These are phyloP conservation scores for Chaenocephalus aceratus DNA, from an alignment of 2,113 vertebrate genomes.

Conservation along the genomic window DNA sequence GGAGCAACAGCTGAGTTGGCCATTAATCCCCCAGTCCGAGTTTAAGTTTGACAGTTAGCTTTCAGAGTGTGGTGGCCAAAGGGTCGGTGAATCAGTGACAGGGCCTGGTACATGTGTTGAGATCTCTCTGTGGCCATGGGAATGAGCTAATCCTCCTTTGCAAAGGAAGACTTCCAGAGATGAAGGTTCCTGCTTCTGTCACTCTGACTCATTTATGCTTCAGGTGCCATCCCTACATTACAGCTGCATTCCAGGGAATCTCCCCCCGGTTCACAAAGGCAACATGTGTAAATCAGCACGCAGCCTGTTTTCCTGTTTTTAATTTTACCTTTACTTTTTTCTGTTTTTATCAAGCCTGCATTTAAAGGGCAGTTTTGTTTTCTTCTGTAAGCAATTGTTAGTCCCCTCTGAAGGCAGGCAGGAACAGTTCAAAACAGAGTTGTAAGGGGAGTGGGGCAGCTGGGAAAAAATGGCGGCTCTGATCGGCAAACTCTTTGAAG, in stretches of 20 bases:
- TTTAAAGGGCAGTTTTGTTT: slow-evolving; percentile 6
- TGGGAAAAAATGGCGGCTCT: slow-evolving; percentile 72
- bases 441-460: slow-evolving; percentile 79
- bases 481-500: slow-evolving; percentile 89
- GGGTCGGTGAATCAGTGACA: slow-evolving; percentile 67
- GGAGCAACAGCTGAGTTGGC: slow-evolving; percentile 79
- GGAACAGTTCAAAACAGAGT: slow-evolving; percentile 66
- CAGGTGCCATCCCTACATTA: slow-evolving; percentile 77
- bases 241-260: slow-evolving; percentile 74
- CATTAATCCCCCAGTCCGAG: slow-evolving; percentile 67
- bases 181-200: slow-evolving; percentile 78
- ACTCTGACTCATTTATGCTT: slow-evolving; percentile 80
- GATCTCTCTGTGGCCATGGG: slow-evolving; percentile 49
- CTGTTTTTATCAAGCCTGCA: background rate
- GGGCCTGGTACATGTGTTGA: slow-evolving; percentile 54
- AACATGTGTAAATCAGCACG: slow-evolving; percentile 57
- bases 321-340: slow-evolving; percentile 42
- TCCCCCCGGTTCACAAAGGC: slow-evolving; percentile 60
- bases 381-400: slow-evolving; percentile 30
- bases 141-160: slow-evolving; percentile 65
- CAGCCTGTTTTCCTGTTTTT: slow-evolving; percentile 63
- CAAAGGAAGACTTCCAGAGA: slow-evolving; percentile 65
- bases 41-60: slow-evolving; percentile 68
- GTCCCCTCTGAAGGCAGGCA: slow-evolving; percentile 32
- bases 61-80: slow-evolving; percentile 28